A percentile compares a stretch with the other conserved stretches of the same genome.
Evolutionary conservation across 1,140 invertebrate species (phyloP).

Genomic region (Delia radicum): DNA sequence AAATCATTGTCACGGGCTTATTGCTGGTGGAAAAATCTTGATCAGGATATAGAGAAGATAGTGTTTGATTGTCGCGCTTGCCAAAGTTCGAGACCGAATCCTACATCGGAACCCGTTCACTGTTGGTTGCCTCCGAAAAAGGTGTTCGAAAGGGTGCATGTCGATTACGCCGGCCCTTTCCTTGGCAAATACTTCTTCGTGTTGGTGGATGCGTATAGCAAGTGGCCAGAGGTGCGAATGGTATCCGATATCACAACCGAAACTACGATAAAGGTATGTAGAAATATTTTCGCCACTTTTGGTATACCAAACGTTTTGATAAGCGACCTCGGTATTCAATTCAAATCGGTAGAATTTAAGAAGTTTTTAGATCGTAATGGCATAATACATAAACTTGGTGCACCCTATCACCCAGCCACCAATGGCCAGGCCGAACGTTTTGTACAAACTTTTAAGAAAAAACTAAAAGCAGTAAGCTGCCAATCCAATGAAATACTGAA

Average conservation of each 20-base stretch:
- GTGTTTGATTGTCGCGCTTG: constrained; percentile 9
- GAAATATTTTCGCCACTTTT: constrained; percentile 7
- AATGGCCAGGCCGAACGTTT: constrained; percentile 29
- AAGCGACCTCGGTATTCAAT: constrained; percentile 29
- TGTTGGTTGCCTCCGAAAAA: constrained; percentile 40
- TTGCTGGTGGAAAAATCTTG: constrained; percentile 55
- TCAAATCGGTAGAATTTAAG: constrained; percentile 24
- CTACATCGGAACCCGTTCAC: constrained; percentile 27
- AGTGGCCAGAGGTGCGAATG: constrained; percentile 47
- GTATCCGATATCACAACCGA: constrained; percentile 15
- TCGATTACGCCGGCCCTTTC: constrained; percentile 13
- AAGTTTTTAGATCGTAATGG: constrained; percentile 22
- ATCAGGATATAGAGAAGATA: too few relatives aligned
- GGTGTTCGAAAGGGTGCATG: constrained; percentile 48
- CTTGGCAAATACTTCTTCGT: constrained; percentile 39
- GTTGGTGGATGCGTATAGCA: constrained; percentile 51
- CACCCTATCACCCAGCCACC: too few relatives aligned
- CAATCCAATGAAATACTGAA: constrained; percentile 7
- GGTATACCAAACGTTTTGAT: constrained; percentile 12
- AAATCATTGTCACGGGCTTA: constrained; percentile 55
- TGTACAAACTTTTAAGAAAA: constrained; percentile 22
- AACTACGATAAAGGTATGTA: constrained; percentile 1
- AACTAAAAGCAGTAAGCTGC: background rate
- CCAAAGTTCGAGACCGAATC: background rate
- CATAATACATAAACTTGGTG: too few relatives aligned